Evolutionary conservation across 2,888 invertebrate genomes (phyloP).

Genomic region (Schizotus pectinicornis): DNA sequence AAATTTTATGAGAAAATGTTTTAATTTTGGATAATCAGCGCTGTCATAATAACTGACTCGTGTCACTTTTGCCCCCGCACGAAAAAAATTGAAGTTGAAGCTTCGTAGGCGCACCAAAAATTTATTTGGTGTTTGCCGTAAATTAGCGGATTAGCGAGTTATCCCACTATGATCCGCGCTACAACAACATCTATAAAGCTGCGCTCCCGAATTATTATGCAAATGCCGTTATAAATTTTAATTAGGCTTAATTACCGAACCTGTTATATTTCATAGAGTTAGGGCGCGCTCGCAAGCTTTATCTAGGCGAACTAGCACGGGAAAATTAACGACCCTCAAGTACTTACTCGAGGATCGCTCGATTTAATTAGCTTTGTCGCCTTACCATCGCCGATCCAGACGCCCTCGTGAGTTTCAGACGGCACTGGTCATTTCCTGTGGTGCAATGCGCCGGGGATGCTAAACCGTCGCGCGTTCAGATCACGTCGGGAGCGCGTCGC

Average conservation of each 20-base stretch:
- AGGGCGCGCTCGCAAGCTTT: background rate
- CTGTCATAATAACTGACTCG: background rate
- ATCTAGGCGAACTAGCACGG: background rate
- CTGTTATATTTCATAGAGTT: background rate
- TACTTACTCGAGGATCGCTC: background rate
- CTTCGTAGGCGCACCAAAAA: background rate
- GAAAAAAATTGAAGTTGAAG: background rate
- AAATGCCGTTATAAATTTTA: conserved; percentile 2
- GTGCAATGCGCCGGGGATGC: background rate
- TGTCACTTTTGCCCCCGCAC: background rate
- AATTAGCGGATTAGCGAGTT: too few relatives aligned
- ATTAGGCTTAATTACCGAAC: background rate
- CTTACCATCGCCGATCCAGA: background rate
- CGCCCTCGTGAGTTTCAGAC: background rate
- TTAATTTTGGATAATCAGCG: background rate
- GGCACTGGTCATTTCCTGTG: conserved; percentile 1
- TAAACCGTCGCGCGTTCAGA: background rate
- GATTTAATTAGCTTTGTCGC: background rate
- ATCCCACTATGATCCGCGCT: too few relatives aligned
- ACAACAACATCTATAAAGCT: background rate
- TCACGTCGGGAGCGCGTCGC: conserved; percentile 13
- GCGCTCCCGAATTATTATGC: background rate
- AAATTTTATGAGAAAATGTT: too few relatives aligned
- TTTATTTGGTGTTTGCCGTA: too few relatives aligned
- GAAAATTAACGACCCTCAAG: background rate